Evolutionary conservation across 2,888 invertebrate species (phyloP).

Genomic region (Alloplasta piceator): DNA sequence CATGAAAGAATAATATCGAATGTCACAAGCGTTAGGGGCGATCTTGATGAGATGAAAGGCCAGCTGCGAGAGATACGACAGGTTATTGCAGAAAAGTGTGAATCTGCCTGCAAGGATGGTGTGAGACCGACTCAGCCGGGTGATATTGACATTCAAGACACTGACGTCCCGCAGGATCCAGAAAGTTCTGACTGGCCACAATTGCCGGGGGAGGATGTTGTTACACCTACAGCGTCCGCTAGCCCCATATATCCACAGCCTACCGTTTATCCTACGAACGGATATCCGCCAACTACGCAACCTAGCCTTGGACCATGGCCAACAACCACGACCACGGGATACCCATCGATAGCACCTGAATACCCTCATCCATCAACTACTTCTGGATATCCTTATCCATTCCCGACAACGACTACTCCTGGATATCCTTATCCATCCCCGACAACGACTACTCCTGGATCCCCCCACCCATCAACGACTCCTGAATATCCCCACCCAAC

Average conservation of each 20-base stretch:
- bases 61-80: slow-evolving; percentile 31
- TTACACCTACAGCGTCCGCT: neutral
- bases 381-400: neutral
- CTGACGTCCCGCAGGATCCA: neutral
- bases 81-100: slow-evolving; percentile 29
- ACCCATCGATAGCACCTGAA: neutral
- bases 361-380: neutral
- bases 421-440: neutral
- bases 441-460: neutral
- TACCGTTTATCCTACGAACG: slow-evolving; percentile 10
- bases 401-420: neutral
- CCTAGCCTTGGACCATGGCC: neutral
- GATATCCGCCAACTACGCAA: slow-evolving; percentile 6
- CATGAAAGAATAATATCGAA: slow-evolving; percentile 29
- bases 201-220: neutral
- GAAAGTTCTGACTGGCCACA: neutral
- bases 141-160: neutral
- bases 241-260: neutral
- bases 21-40: slow-evolving; percentile 9
- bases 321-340: neutral
- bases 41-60: slow-evolving; percentile 25
- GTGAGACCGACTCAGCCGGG: neutral
- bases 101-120: neutral
- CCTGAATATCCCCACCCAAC: neutral
- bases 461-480: neutral